phyloP scores from a whole-genome alignment of 2,888 invertebrate species.

The Lochmaea capreae region DNA sequence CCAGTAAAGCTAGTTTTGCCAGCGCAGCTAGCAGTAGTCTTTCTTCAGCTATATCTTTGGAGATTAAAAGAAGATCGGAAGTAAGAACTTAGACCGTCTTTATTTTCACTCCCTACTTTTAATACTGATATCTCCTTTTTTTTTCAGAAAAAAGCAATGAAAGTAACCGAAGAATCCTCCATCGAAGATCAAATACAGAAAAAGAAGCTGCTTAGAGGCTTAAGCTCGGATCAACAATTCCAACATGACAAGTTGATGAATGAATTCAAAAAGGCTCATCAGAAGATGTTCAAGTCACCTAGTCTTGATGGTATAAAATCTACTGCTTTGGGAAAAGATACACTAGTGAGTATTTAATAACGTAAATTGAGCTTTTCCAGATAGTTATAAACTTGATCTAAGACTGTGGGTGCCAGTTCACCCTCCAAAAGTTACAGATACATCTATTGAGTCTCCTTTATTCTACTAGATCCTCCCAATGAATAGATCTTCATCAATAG shows the following conservation, averaged over 20 bases:
- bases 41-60: constrained; percentile 77
- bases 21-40: constrained; percentile 68
- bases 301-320: constrained; percentile 43
- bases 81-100: constrained; percentile 60
- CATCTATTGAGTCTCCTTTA: no score
- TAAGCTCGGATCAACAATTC: constrained; percentile 73
- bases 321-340: constrained; percentile 38
- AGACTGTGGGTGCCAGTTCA: no score
- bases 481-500: no score
- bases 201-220: constrained; percentile 65
- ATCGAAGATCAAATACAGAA: constrained; percentile 64
- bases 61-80: constrained; percentile 76
- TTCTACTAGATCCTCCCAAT: no score
- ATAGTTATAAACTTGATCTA: no score
- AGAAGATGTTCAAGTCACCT: constrained; percentile 80
- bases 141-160: constrained; percentile 56
- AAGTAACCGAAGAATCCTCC: constrained; percentile 54
- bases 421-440: no score
- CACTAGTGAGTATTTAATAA: constrained; percentile 38
- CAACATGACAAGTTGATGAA: constrained; percentile 86
- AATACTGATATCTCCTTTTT: constrained; percentile 29
- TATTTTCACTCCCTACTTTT: no score
- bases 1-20: constrained; percentile 62
- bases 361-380: no score
- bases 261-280: constrained; percentile 89